A percentile compares a stretch with the other conserved stretches of the same genome.
Conservation (phyloP, 1,140 invertebrate genomes). For the Drosophila pectinifera region DNA sequence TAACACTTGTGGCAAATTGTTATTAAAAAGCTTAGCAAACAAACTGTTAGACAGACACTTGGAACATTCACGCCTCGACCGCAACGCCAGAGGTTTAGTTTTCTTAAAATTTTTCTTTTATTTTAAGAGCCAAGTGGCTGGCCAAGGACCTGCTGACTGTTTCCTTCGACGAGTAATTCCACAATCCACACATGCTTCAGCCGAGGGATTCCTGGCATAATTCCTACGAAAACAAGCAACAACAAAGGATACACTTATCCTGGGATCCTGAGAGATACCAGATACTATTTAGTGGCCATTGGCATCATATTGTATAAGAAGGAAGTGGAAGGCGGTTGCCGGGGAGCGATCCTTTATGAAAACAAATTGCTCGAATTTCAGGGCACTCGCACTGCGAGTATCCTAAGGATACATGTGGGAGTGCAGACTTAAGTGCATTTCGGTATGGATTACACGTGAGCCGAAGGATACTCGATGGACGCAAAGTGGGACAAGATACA, state of each 20-base stretch:
- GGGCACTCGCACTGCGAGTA: slow-evolving; percentile 45
- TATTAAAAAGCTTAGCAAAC: slow-evolving; percentile 77
- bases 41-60: slow-evolving; percentile 63
- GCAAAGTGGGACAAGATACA: slow-evolving; percentile 29
- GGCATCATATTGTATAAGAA: slow-evolving; percentile 69
- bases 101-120: slow-evolving; percentile 18
- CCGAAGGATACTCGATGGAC: slow-evolving; percentile 16
- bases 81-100: slow-evolving; percentile 31
- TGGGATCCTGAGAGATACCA: slow-evolving; percentile 54
- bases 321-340: slow-evolving; percentile 38
- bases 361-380: slow-evolving; percentile 82
- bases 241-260: slow-evolving; percentile 48
- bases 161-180: slow-evolving; percentile 51
- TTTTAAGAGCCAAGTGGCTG: slow-evolving; percentile 54
- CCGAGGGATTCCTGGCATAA: slow-evolving; percentile 66
- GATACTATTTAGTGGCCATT: slow-evolving; percentile 67
- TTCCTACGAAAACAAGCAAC: slow-evolving; percentile 67
- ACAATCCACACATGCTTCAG: slow-evolving; percentile 70
- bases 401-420: slow-evolving; percentile 42
- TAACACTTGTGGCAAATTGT: slow-evolving; percentile 76
- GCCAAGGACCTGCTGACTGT: slow-evolving; percentile 63
- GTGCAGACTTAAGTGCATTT: slow-evolving; percentile 57
- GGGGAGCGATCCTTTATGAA: slow-evolving; percentile 62
- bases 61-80: slow-evolving; percentile 68
- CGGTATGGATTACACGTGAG: slow-evolving; percentile 58